A percentile compares a stretch with the other conserved stretches of the same genome.
Conservation (phyloP, 2,797 vertebrate genomes). For the Hirundo rustica region DNA sequence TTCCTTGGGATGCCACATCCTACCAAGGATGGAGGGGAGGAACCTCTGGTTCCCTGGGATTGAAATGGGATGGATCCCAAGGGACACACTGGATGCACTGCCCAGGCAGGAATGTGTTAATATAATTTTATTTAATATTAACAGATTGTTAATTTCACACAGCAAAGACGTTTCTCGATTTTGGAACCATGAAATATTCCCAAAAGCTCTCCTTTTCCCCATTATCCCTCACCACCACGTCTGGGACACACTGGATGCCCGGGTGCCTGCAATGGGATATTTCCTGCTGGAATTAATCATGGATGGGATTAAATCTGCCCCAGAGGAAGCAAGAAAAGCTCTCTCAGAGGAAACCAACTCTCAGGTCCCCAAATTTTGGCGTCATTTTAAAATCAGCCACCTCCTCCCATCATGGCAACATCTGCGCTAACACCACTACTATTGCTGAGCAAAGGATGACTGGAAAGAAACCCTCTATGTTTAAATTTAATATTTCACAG, state of each 20-base stretch:
- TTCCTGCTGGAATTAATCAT: not conserved
- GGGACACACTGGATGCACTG: not conserved
- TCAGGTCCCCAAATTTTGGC: rapidly evolving
- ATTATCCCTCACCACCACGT: no score
- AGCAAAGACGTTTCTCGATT: not conserved
- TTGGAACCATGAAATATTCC: not conserved
- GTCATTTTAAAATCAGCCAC: not conserved
- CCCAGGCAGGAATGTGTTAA: no score
- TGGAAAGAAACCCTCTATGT: not conserved
- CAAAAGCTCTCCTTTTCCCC: not conserved
- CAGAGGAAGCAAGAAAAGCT: not conserved
- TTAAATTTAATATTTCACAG: constrained; percentile 9
- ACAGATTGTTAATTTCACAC: not conserved
- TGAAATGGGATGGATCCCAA: not conserved
- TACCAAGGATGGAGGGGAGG: no score
- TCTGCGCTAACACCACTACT: not conserved
- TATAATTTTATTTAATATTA: not conserved
- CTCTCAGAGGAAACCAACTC: not conserved
- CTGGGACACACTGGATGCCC: rapidly evolving
- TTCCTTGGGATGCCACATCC: rapidly evolving
- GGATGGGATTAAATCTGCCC: not conserved
- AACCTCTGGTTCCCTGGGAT: not conserved
- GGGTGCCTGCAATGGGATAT: not conserved
- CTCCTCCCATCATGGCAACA: no score
- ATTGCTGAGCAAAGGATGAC: not conserved